These are phyloP conservation scores for Gymnoscelis rufifasciata DNA, from an alignment of 2,888 invertebrate genomes.

Conservation along the genomic window DNA sequence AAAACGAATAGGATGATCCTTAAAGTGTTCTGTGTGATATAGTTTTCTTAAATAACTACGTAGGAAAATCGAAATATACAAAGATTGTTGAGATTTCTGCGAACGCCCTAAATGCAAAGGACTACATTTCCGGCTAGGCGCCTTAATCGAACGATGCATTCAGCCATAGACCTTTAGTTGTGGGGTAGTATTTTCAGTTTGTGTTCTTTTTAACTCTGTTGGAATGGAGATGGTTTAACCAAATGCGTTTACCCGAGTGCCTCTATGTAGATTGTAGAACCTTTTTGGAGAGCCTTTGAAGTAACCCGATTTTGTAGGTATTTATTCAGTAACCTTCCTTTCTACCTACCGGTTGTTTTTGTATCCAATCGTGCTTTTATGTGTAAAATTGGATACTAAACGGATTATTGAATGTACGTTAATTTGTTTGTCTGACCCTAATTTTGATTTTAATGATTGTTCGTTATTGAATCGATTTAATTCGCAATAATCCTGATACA, in stretches of 20 bases:
- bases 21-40: slow-evolving; percentile 26
- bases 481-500: not conserved
- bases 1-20: slow-evolving; percentile 23
- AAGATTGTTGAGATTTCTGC: slow-evolving; percentile 46
- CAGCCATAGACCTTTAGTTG: slow-evolving; percentile 23
- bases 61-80: slow-evolving; percentile 45
- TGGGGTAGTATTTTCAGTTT: slow-evolving; percentile 18
- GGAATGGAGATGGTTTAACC: slow-evolving; percentile 3
- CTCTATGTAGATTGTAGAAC: not conserved
- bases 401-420: slow-evolving; percentile 3
- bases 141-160: slow-evolving; percentile 41
- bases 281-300: slow-evolving; percentile 4
- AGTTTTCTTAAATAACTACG: slow-evolving; percentile 38
- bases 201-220: slow-evolving; percentile 1
- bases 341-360: not conserved
- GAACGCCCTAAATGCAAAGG: slow-evolving; percentile 42
- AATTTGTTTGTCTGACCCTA: slow-evolving; percentile 3
- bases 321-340: slow-evolving; percentile 2
- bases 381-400: slow-evolving; percentile 1
- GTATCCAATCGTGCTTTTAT: not conserved
- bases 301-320: slow-evolving; percentile 1
- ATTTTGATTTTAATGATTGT: slow-evolving; percentile 1
- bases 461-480: slow-evolving; percentile 14
- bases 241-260: slow-evolving; percentile 4
- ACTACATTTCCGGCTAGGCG: slow-evolving; percentile 44